These are phyloP conservation scores for Odocoileus virginianus DNA, from an alignment of 2,113 vertebrate genomes.

Conservation along the genomic window DNA sequence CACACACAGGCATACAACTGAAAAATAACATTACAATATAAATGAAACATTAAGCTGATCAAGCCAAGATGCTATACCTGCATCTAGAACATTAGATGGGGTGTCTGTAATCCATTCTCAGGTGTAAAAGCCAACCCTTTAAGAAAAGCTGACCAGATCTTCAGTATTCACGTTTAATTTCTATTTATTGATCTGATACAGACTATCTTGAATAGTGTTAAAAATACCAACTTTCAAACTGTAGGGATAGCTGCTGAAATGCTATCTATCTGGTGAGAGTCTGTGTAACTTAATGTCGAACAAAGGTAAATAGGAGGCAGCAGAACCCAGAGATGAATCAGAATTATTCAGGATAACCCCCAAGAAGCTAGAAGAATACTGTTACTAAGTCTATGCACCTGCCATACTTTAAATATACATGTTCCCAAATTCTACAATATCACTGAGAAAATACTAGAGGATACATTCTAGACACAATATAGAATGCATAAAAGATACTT, in stretches of 20 bases:
- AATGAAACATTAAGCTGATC: not conserved
- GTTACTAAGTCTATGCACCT: not conserved
- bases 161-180: not conserved
- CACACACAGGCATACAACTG: not conserved
- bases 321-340: not conserved
- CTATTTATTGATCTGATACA: not conserved
- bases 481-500: not conserved
- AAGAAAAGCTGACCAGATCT: not conserved
- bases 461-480: not conserved
- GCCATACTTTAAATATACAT: not conserved
- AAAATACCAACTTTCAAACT: not conserved
- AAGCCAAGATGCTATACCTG: not conserved
- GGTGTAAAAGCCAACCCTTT: not conserved
- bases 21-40: slow-evolving; percentile 17
- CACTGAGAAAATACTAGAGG: not conserved
- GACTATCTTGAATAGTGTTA: not conserved
- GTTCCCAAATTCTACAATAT: not conserved
- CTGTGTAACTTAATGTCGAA: not conserved
- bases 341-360: not conserved
- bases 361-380: not conserved
- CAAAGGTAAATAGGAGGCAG: too few species aligned
- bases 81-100: not conserved
- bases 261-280: not conserved
- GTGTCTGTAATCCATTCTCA: not conserved
- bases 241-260: not conserved